Percentiles rank a stretch among this genome's conserved stretches.
phyloP scores from a whole-genome alignment of 2,888 invertebrate genomes.

The Trissolcus japonicus region DNA sequence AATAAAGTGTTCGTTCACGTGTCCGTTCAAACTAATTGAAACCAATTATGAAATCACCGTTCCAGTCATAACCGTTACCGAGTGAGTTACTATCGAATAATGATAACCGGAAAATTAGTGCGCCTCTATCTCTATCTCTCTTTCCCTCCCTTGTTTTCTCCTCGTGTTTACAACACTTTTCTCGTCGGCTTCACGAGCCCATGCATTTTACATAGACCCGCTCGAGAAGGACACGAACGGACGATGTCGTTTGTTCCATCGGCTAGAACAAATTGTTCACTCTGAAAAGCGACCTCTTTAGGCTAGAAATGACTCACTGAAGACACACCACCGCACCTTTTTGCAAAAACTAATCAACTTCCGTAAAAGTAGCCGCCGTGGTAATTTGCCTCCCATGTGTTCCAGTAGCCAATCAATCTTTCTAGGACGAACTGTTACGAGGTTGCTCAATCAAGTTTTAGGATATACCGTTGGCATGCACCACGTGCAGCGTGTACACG shows the following conservation, averaged over 20 bases:
- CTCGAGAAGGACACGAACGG: not conserved
- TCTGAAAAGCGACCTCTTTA: slow-evolving; percentile 9
- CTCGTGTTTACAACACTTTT: slow-evolving; percentile 9
- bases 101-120: slow-evolving; percentile 31
- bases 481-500: not conserved
- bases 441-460: slow-evolving; percentile 4
- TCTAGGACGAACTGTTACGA: slow-evolving; percentile 15
- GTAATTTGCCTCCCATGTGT: slow-evolving; percentile 19
- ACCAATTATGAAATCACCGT: slow-evolving; percentile 46
- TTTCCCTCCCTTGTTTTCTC: not conserved
- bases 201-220: slow-evolving; percentile 25
- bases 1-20: slow-evolving; percentile 36
- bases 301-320: slow-evolving; percentile 8
- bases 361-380: slow-evolving; percentile 37
- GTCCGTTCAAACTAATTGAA: slow-evolving; percentile 41
- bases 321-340: slow-evolving; percentile 12
- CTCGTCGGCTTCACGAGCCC: slow-evolving; percentile 6
- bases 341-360: slow-evolving; percentile 26
- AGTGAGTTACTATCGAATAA: slow-evolving; percentile 19
- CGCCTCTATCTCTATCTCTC: not conserved
- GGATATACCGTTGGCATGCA: slow-evolving; percentile 4
- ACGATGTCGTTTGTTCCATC: slow-evolving; percentile 8
- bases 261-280: slow-evolving; percentile 1
- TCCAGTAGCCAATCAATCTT: slow-evolving; percentile 14
- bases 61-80: slow-evolving; percentile 33